Evolutionary conservation across 2,113 vertebrate species (phyloP).

Genomic region (Chroicocephalus ridibundus): DNA sequence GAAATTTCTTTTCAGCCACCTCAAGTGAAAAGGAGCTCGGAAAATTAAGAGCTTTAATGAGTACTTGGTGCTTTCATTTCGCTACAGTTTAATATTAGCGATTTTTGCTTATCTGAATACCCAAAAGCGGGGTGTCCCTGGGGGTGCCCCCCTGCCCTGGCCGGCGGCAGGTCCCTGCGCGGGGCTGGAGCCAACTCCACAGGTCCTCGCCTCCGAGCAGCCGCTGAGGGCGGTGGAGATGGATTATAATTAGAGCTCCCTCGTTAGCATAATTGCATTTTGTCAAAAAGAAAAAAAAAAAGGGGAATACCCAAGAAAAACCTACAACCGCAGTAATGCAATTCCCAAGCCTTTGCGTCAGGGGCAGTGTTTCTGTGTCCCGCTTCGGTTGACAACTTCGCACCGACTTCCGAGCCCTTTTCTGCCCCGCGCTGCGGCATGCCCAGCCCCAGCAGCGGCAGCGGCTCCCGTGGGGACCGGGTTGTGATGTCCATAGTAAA

Average conservation of each 20-base stretch:
- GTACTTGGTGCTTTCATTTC: neutral
- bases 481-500: fast-evolving
- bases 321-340: fast-evolving
- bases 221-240: neutral
- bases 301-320: neutral
- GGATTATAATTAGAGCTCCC: constrained; percentile 30
- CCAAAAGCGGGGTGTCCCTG: neutral
- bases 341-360: neutral
- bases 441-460: neutral
- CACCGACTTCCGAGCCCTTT: fast-evolving
- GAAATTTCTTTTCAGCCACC: neutral
- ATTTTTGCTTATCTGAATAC: neutral
- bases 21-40: neutral
- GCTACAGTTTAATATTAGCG: neutral
- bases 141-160: neutral
- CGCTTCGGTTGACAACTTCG: fast-evolving
- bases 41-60: constrained; percentile 26
- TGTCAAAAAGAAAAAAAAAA: neutral
- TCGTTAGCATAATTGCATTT: constrained; percentile 26
- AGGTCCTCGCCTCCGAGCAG: neutral
- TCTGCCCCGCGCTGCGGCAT: neutral
- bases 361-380: neutral
- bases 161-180: neutral
- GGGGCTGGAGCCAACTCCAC: neutral
- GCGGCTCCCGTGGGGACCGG: fast-evolving